Conservation (phyloP, 1,140 invertebrate genomes). For the Penaeus indicus region DNA sequence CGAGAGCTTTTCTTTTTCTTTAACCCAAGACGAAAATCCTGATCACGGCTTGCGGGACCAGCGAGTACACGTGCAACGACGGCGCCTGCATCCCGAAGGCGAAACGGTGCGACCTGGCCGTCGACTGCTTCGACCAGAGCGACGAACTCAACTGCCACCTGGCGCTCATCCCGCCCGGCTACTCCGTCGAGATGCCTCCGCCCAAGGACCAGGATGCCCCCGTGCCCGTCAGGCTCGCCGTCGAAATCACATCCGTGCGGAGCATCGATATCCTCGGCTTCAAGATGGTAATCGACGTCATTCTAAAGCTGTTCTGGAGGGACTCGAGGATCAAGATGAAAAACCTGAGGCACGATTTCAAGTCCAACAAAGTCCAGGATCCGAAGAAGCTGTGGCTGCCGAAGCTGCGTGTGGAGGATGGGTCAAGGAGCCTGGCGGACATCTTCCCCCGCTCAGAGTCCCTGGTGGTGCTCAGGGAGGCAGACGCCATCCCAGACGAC, state of each 20-base stretch:
- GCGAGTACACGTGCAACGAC: constrained; percentile 44
- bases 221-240: background rate
- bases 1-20: too few species aligned
- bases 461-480: constrained; percentile 15
- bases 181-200: constrained; percentile 12
- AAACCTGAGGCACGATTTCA: background rate
- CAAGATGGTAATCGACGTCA: constrained; percentile 28
- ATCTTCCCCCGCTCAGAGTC: constrained; percentile 6
- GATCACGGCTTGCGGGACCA: too few species aligned
- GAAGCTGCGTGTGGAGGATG: constrained; percentile 28
- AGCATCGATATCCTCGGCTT: constrained; percentile 21
- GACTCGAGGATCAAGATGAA: constrained; percentile 28
- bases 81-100: constrained; percentile 32
- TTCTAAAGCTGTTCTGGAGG: background rate
- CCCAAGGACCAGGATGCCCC: background rate
- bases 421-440: constrained; percentile 32
- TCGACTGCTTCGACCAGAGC: constrained; percentile 41
- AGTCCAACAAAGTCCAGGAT: constrained; percentile 30
- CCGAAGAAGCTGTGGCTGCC: constrained; percentile 32
- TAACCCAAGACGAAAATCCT: too few species aligned
- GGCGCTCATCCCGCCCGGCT: constrained; percentile 12
- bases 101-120: constrained; percentile 28
- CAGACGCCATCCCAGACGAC: constrained; percentile 1
- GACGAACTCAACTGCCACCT: constrained; percentile 48
- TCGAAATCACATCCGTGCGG: constrained; percentile 30